These are phyloP conservation scores for Hylaeus volcanicus DNA, from an alignment of 1,140 invertebrate genomes.

Conservation along the genomic window DNA sequence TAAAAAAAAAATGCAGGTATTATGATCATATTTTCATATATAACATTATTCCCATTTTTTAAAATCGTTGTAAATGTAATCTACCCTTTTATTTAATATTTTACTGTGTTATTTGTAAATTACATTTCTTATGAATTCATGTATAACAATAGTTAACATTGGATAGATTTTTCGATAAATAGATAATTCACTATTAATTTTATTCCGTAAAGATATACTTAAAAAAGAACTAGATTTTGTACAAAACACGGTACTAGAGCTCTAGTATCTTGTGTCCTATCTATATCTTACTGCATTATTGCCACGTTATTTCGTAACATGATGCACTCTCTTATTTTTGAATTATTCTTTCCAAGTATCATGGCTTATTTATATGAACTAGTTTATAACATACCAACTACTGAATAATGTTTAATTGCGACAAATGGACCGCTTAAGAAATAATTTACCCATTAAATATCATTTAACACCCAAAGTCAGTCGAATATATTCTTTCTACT, in stretches of 20 bases:
- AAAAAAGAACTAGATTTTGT: background rate
- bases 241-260: background rate
- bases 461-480: background rate
- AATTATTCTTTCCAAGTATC: background rate
- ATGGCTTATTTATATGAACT: background rate
- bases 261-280: background rate
- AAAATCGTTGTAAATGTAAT: background rate
- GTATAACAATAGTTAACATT: background rate
- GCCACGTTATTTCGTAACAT: background rate
- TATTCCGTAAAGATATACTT: no score
- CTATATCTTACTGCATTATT: background rate
- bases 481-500: background rate
- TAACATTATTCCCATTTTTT: background rate
- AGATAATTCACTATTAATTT: background rate
- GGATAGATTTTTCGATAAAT: background rate
- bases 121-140: background rate
- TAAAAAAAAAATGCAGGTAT: no score
- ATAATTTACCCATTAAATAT: background rate
- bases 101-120: background rate
- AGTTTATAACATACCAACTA: background rate
- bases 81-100: background rate
- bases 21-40: background rate
- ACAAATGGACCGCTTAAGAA: background rate
- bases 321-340: background rate
- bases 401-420: background rate